A percentile compares a stretch with the other conserved stretches of the same genome.
phyloP scores from a whole-genome alignment of 1,140 invertebrate species.

The Halictus rubicundus region DNA sequence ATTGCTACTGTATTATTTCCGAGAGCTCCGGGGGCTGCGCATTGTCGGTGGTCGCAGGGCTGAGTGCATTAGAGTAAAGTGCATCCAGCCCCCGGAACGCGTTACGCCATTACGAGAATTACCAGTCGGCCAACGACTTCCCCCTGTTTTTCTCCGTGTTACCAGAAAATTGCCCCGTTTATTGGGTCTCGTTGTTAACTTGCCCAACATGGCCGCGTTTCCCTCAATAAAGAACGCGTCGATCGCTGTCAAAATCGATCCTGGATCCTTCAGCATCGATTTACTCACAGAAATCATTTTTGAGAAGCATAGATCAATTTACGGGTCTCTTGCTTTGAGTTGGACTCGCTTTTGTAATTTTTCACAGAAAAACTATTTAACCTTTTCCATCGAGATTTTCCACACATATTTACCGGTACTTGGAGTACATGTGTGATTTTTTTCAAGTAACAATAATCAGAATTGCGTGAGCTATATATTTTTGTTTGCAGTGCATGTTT shows the following conservation, averaged over 20 bases:
- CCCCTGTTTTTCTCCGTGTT: slow-evolving; percentile 56
- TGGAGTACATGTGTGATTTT: no score
- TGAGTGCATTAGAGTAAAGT: slow-evolving; percentile 69
- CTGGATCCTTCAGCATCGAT: no score
- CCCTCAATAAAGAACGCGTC: background rate
- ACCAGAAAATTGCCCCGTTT: slow-evolving; percentile 60
- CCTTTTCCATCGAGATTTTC: no score
- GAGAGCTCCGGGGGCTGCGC: background rate
- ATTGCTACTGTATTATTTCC: slow-evolving; percentile 55
- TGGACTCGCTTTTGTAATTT: no score
- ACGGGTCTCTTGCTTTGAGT: no score
- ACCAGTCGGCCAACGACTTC: slow-evolving; percentile 39
- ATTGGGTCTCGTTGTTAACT: slow-evolving; percentile 53
- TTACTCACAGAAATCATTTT: no score
- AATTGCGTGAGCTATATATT: no score
- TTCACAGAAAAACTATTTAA: no score
- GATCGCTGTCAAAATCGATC: slow-evolving; percentile 23
- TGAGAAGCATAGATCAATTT: no score
- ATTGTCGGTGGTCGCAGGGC: slow-evolving; percentile 35
- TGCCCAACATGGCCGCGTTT: background rate
- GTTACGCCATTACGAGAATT: slow-evolving; percentile 71
- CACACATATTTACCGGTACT: no score
- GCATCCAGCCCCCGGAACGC: slow-evolving; percentile 45
- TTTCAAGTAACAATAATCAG: no score
- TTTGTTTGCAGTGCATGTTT: no score